Percentiles rank a stretch among this genome's conserved stretches.
phyloP scores from a whole-genome alignment of 2,888 invertebrate species.

The Junonia oenone region DNA sequence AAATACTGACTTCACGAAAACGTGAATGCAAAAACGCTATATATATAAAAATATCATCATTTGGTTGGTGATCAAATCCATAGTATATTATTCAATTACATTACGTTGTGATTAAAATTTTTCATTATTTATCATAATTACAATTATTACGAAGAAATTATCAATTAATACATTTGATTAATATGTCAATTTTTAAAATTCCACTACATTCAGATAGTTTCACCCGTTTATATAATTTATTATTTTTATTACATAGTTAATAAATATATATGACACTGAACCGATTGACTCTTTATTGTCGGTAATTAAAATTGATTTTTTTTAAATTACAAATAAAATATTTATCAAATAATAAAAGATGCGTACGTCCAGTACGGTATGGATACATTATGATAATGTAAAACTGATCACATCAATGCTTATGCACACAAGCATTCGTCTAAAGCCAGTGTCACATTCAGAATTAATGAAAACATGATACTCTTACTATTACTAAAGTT shows the following conservation, averaged over 20 bases:
- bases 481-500: background rate
- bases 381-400: slow-evolving; percentile 25
- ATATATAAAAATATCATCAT: slow-evolving; percentile 25
- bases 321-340: slow-evolving; percentile 2
- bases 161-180: background rate
- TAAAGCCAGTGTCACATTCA: slow-evolving; percentile 29
- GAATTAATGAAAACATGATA: slow-evolving; percentile 7
- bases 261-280: slow-evolving; percentile 56
- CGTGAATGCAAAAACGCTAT: slow-evolving; percentile 24
- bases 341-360: slow-evolving; percentile 31
- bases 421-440: slow-evolving; percentile 47
- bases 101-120: slow-evolving; percentile 1
- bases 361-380: slow-evolving; percentile 36
- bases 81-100: slow-evolving; percentile 7
- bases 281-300: slow-evolving; percentile 41
- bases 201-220: background rate
- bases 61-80: slow-evolving; percentile 23
- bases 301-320: background rate
- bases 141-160: background rate
- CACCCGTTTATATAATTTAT: background rate
- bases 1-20: slow-evolving; percentile 28
- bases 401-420: slow-evolving; percentile 28
- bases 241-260: slow-evolving; percentile 2
- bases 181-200: background rate
- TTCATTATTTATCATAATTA: background rate